Base-by-base conservation (phyloP, 23 tunicate species). In the Oikopleura vanhoeffeni region DNA sequence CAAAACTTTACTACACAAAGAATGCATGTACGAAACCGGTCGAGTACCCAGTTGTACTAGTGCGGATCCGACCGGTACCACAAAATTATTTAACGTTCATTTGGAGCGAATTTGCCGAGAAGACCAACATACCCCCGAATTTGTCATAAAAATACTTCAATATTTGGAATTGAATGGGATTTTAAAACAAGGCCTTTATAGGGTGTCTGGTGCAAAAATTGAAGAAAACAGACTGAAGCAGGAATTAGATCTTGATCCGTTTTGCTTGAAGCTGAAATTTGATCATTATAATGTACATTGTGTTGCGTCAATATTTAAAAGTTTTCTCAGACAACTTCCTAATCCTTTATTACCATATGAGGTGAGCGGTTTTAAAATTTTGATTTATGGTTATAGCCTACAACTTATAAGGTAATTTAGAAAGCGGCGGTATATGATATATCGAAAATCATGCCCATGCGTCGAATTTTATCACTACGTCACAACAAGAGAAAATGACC, bases 141-240 rank as follows among this genome's bases (percentile, higher is more conserved):
- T 88, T 83, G 76, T 88, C 38, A 87, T 86, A 84, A 88, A 88
- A 76, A 83, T 87, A 84, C 86, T 88, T 84, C 83, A 85, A 39
- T 86, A 88, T 84, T 83, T 88, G 86, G 91, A 88, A 41, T 76
- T 87, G 86, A 88, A 88, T 67, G 91, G 91, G 41, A 86, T 88
- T 71, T 84, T 86, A 83, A 87, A 88, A 86, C 86, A 88, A 79
- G 91, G 91, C 39, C 83, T 88, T 39, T 88, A 88, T 85, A 84
- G 91, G 24, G 71, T 83, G 38, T 88, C 91, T 0, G 91, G 84
- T 27, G 91, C 91, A 1, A 85, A 85, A 40, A 41, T 85, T 28
- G 88, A 88, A 40, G 60, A 41, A 83, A 88, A 86, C 36, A 84
- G 40, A 28, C 86, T 88, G 41, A 86, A 83, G 0, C 84, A 86